A percentile compares a stretch with the other conserved stretches of the same genome.
Conservation (phyloP, 2,888 invertebrate species). For the Keiferia lycopersicella region DNA sequence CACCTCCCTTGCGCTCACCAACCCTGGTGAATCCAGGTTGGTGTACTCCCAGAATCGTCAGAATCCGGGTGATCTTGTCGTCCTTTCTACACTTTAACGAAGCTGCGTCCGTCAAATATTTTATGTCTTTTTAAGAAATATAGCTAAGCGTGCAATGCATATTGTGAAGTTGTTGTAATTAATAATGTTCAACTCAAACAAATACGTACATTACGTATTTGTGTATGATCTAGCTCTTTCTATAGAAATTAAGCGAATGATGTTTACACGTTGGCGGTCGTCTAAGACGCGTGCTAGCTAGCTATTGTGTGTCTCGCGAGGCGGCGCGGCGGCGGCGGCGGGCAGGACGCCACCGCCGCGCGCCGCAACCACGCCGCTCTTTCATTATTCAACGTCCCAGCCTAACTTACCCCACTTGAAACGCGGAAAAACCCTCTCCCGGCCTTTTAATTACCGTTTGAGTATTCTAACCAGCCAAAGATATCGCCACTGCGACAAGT, state of each 20-base stretch:
- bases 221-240: too few species aligned
- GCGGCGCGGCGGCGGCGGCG: conserved; percentile 26
- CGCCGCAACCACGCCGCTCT: conserved; percentile 31
- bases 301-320: conserved; percentile 9
- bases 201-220: conserved; percentile 45
- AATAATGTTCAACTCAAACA: conserved; percentile 46
- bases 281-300: conserved; percentile 27
- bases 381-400: conserved; percentile 42
- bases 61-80: too few species aligned
- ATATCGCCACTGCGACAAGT: conserved; percentile 63
- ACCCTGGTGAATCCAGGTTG: too few species aligned
- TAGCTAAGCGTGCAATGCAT: neutral
- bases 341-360: conserved; percentile 46
- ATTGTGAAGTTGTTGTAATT: neutral
- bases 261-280: conserved; percentile 51
- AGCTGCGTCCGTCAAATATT: too few species aligned
- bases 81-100: too few species aligned
- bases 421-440: conserved; percentile 51
- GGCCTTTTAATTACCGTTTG: conserved; percentile 64
- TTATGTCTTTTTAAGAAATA: too few species aligned
- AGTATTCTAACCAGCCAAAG: conserved; percentile 51
- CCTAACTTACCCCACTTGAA: conserved; percentile 33
- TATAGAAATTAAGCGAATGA: conserved; percentile 52
- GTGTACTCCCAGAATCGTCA: too few species aligned
- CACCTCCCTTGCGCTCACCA: too few species aligned